Percentiles rank a stretch among this genome's conserved stretches.
Conservation (phyloP, 2,888 invertebrate species). For the Mesodorylaimus sp. region DNA sequence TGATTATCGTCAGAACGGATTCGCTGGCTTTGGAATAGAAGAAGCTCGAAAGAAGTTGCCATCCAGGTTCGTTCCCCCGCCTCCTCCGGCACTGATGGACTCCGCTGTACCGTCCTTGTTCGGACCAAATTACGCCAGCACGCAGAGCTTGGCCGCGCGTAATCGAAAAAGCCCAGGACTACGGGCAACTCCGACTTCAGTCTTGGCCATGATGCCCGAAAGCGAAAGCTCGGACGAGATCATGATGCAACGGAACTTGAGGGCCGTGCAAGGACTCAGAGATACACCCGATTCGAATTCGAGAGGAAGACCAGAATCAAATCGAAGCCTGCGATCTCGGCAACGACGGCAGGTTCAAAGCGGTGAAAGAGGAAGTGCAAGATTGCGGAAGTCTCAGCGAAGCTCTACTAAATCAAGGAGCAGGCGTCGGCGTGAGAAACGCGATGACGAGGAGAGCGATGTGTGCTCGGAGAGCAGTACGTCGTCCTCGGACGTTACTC, state of each 20-base stretch:
- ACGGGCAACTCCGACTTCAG: too few species aligned
- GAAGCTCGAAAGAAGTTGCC: background rate
- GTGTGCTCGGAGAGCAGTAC: too few species aligned
- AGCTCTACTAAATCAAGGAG: background rate
- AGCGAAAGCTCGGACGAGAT: too few species aligned
- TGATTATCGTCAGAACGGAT: constrained; percentile 61
- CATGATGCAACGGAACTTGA: background rate
- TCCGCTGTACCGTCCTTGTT: background rate
- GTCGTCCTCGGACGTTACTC: too few species aligned
- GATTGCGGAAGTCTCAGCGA: background rate
- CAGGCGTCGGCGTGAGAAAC: too few species aligned
- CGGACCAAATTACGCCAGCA: background rate
- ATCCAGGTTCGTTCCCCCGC: background rate
- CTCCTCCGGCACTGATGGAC: background rate
- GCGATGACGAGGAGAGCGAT: too few species aligned
- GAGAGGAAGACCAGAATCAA: background rate
- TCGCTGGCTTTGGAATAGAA: constrained; percentile 67
- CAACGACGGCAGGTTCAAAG: background rate
- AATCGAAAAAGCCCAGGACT: too few species aligned
- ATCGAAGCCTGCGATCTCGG: background rate
- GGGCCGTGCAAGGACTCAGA: background rate
- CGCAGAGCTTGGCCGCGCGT: background rate
- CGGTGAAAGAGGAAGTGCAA: background rate
- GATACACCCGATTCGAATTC: background rate
- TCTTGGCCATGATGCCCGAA: too few species aligned